These are phyloP conservation scores for Numenius phaeopus DNA, from an alignment of 2,797 vertebrate genomes.

Conservation along the genomic window DNA sequence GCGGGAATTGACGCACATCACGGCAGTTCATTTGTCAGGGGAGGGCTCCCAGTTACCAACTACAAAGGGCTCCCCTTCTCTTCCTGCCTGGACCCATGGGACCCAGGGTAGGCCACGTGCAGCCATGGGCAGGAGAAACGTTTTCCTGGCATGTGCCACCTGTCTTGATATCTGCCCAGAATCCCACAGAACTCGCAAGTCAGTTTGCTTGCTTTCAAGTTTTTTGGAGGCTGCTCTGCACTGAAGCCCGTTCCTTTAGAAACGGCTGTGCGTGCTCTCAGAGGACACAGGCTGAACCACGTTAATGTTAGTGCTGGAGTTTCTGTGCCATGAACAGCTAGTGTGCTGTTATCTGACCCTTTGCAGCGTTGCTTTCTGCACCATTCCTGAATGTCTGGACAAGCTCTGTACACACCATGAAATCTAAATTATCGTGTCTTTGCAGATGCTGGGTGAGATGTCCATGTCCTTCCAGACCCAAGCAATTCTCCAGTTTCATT, in stretches of 20 bases:
- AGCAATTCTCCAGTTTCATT: not conserved
- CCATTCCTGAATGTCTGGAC: not conserved
- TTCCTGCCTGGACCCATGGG: not conserved
- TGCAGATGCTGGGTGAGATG: not conserved
- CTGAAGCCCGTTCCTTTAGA: not conserved
- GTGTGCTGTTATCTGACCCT: not conserved
- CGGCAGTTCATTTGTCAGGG: no score
- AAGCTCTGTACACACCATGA: not conserved
- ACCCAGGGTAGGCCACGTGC: rapidly evolving
- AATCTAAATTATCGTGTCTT: not conserved
- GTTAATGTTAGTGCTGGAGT: not conserved
- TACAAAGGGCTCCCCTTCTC: not conserved
- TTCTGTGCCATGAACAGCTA: not conserved
- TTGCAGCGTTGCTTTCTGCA: not conserved
- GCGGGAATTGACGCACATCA: not conserved
- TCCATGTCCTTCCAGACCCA: no score
- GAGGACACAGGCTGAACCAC: not conserved
- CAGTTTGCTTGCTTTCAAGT: not conserved
- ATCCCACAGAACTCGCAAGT: not conserved
- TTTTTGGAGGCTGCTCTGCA: not conserved
- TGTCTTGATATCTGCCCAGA: not conserved
- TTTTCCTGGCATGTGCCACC: rapidly evolving
- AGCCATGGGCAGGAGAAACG: not conserved
- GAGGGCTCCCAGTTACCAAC: not conserved
- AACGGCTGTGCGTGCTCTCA: rapidly evolving